phyloP scores from a whole-genome alignment of 2,797 vertebrate species.

The Tenualosa ilisha region DNA sequence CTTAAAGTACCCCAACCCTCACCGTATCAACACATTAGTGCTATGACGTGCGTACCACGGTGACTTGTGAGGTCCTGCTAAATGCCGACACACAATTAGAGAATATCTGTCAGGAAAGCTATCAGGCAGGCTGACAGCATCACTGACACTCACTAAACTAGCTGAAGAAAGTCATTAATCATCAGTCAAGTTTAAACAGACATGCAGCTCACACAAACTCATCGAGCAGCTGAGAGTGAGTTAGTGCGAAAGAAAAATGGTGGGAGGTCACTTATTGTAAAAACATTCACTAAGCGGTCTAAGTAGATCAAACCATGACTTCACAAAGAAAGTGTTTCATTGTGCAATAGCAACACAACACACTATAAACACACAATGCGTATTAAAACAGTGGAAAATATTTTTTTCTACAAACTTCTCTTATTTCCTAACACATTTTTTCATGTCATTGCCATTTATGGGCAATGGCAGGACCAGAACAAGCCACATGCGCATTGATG shows the following conservation, averaged over 20 bases:
- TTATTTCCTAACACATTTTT: not conserved
- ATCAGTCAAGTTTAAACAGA: not conserved
- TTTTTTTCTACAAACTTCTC: conserved; percentile 1
- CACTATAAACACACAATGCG: too few species aligned
- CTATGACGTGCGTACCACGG: not conserved
- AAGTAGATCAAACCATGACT: not conserved
- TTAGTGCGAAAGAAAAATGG: not conserved
- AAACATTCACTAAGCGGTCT: not conserved
- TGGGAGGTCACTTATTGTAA: not conserved
- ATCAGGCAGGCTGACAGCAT: not conserved
- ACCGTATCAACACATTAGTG: not conserved
- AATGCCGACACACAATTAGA: not conserved
- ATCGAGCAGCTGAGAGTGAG: not conserved
- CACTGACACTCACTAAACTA: not conserved
- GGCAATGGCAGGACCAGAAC: conserved; percentile 27
- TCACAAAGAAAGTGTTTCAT: not conserved
- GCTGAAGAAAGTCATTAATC: conserved; percentile 3
- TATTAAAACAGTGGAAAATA: not conserved
- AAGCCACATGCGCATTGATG: conserved; percentile 9
- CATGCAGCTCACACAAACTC: not conserved
- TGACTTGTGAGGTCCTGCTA: conserved; percentile 40
- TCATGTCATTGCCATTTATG: conserved; percentile 47
- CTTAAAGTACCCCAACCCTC: not conserved
- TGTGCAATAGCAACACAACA: not conserved
- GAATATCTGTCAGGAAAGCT: not conserved